These are phyloP conservation scores for Drosophila lacteicornis DNA, from an alignment of 1,140 invertebrate species.

Conservation along the genomic window DNA sequence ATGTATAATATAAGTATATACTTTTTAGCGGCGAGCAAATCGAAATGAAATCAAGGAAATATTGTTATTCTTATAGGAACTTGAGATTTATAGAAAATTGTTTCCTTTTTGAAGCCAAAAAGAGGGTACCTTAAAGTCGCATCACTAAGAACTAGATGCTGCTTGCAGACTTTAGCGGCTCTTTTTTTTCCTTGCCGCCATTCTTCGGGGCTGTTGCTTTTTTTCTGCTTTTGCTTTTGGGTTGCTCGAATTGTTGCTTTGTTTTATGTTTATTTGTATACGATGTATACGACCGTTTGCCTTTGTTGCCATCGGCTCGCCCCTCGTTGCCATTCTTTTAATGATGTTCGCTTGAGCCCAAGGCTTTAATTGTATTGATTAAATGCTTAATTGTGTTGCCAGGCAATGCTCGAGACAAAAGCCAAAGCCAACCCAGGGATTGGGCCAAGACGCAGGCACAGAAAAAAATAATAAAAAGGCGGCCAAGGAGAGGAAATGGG, in stretches of 20 bases:
- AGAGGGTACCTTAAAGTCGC: conserved; percentile 1
- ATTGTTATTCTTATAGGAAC: too few relatives aligned
- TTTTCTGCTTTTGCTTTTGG: conserved; percentile 24
- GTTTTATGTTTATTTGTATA: conserved; percentile 67
- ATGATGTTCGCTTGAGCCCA: conserved; percentile 66
- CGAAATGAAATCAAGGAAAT: too few relatives aligned
- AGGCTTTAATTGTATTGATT: conserved; percentile 82
- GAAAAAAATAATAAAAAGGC: conserved; percentile 8
- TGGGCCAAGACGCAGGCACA: conserved; percentile 9
- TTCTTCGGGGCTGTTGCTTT: conserved; percentile 28
- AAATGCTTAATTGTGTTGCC: conserved; percentile 72
- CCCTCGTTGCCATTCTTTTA: conserved; percentile 48
- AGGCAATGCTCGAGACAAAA: conserved; percentile 48
- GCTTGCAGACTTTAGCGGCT: neutral
- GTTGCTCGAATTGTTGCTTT: conserved; percentile 25
- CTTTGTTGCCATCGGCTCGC: conserved; percentile 25
- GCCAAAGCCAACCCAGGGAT: conserved; percentile 22
- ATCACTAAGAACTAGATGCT: too few relatives aligned
- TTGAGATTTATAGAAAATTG: too few relatives aligned
- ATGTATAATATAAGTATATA: too few relatives aligned
- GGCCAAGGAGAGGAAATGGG: neutral
- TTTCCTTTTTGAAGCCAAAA: too few relatives aligned
- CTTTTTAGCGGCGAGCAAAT: too few relatives aligned
- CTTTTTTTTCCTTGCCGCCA: conserved; percentile 6
- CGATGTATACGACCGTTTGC: conserved; percentile 60